Percentiles rank a stretch among this genome's conserved stretches.
phyloP scores from a whole-genome alignment of 2,888 invertebrate genomes.

The Leucophora obtusa region DNA sequence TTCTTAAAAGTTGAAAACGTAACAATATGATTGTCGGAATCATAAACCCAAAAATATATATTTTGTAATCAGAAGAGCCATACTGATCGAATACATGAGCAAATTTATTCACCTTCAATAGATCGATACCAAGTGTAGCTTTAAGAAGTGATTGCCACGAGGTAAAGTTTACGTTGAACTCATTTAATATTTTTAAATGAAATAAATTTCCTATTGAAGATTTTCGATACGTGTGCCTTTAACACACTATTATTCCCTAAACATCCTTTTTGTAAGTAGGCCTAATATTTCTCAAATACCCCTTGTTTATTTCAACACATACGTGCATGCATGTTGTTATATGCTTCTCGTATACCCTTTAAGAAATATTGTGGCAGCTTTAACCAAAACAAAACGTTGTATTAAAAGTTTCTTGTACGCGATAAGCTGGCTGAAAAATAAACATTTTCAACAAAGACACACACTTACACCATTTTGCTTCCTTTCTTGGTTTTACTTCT shows the following conservation, averaged over 20 bases:
- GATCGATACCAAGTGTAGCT: too few relatives aligned
- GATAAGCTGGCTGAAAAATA: constrained; percentile 57
- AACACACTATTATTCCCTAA: neutral
- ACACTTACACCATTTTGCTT: neutral
- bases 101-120: too few relatives aligned
- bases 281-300: neutral
- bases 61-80: too few relatives aligned
- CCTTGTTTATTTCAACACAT: neutral
- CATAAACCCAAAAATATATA: too few relatives aligned
- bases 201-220: too few relatives aligned
- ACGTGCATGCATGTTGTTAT: neutral
- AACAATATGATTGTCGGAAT: too few relatives aligned
- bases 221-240: neutral
- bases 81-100: too few relatives aligned
- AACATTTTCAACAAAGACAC: constrained; percentile 45
- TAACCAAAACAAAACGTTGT: neutral
- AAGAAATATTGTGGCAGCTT: constrained; percentile 58
- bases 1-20: too few relatives aligned
- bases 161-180: too few relatives aligned
- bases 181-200: too few relatives aligned
- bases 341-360: constrained; percentile 40
- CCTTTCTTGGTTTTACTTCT: neutral
- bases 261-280: neutral
- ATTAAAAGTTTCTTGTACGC: constrained; percentile 50
- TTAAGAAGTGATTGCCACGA: too few relatives aligned